A percentile compares a stretch with the other conserved stretches of the same genome.
Conservation (phyloP, 2,797 vertebrate genomes). For the Manis crassicaudata region DNA sequence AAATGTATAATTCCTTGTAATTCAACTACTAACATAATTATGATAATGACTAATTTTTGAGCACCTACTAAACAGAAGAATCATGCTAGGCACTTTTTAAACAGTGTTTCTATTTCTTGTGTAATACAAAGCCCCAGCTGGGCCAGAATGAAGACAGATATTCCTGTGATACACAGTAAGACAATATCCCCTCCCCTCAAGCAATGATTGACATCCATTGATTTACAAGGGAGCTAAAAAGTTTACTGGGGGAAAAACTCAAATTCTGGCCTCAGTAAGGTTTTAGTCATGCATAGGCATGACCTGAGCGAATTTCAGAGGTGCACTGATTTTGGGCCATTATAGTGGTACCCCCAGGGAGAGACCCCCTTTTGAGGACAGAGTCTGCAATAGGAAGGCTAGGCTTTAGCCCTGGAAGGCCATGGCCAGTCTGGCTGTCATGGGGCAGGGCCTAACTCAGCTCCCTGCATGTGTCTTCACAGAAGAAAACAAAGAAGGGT, state of each 20-base stretch:
- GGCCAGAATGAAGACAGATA: not conserved
- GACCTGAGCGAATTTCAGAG: not conserved
- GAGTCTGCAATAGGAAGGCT: not conserved
- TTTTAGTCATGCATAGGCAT: not conserved
- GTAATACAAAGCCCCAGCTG: not conserved
- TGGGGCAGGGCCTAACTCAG: not conserved
- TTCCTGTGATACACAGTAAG: not conserved
- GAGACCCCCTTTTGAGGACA: not conserved
- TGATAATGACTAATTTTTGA: not conserved
- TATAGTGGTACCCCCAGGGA: not conserved
- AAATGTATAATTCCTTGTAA: not conserved
- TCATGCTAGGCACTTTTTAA: not conserved
- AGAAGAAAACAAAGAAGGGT: constrained; percentile 29
- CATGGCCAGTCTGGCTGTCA: not conserved
- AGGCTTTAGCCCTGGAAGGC: not conserved
- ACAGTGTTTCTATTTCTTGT: constrained; percentile 16
- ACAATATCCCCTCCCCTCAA: not conserved
- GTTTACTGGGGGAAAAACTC: not conserved
- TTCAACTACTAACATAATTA: not conserved
- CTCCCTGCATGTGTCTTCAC: not conserved
- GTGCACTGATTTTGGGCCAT: not conserved
- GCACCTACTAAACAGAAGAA: not conserved
- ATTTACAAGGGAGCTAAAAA: not conserved
- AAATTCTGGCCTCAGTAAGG: not conserved
- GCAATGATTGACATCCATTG: not conserved